Conservation (phyloP, 2,888 invertebrate species). For the Nomada goodeniana region DNA sequence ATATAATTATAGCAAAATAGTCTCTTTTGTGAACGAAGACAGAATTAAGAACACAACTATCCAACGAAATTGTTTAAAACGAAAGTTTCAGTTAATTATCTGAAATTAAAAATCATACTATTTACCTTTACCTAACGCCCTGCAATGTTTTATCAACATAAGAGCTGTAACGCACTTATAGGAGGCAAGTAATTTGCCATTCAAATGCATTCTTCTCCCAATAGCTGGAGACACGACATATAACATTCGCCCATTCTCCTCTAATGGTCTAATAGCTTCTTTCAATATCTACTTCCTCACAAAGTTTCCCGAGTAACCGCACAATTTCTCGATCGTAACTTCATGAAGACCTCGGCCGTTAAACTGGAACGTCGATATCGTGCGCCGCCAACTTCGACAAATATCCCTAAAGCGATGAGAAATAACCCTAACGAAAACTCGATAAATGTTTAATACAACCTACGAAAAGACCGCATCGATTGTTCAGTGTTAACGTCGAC, state of each 20-base stretch:
- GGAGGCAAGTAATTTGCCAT: slow-evolving; percentile 8
- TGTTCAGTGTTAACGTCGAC: neutral
- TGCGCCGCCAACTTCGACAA: slow-evolving; percentile 41
- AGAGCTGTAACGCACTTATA: neutral
- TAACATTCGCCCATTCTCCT: slow-evolving; percentile 49
- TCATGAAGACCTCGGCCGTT: slow-evolving; percentile 57
- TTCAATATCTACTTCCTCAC: slow-evolving; percentile 48
- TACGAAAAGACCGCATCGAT: neutral
- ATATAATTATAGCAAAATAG: too few species aligned
- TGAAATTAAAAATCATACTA: too few species aligned
- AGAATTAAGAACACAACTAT: too few species aligned
- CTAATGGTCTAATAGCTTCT: slow-evolving; percentile 60
- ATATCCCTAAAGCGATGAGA: slow-evolving; percentile 23
- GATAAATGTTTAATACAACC: neutral
- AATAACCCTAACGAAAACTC: slow-evolving; percentile 22
- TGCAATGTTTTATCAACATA: neutral
- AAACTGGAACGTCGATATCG: slow-evolving; percentile 57
- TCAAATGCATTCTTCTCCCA: slow-evolving; percentile 8
- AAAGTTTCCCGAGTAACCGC: slow-evolving; percentile 50
- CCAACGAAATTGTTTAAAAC: neutral
- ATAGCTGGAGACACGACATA: slow-evolving; percentile 12
- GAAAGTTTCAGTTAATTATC: neutral
- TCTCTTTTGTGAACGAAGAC: too few species aligned
- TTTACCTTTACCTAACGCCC: neutral
- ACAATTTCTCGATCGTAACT: slow-evolving; percentile 54